These are phyloP conservation scores for Oryctolagus cuniculus DNA, from an alignment of 2,113 vertebrate genomes.

Conservation along the genomic window mOryCun1.1 NC_091438.1:145032501-145033000, in stretches of 20 bases:
- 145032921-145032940: slow-evolving; percentile 28
- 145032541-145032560: slow-evolving; percentile 29
- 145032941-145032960: slow-evolving; percentile 37
- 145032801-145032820: background rate
- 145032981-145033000: background rate
- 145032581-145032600: slow-evolving; percentile 59
- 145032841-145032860: slow-evolving; percentile 52
- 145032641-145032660: slow-evolving; percentile 62
- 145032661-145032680: slow-evolving; percentile 60
- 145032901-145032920: slow-evolving; percentile 10
- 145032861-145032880: slow-evolving; percentile 58
- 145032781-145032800: slow-evolving; percentile 20
- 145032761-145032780: background rate
- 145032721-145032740: slow-evolving; percentile 74
- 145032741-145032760: background rate
- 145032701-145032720: slow-evolving; percentile 73
- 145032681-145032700: slow-evolving; percentile 51
- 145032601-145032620: slow-evolving; percentile 71
- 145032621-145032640: slow-evolving; percentile 69
- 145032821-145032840: slow-evolving; percentile 24
- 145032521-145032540: slow-evolving; percentile 62
- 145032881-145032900: slow-evolving; percentile 37
- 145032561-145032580: slow-evolving; percentile 71
- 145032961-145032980: background rate
- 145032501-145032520: slow-evolving; percentile 16